phyloP scores from a whole-genome alignment of 1,140 invertebrate genomes.

The Metopolophium dirhodum region DNA sequence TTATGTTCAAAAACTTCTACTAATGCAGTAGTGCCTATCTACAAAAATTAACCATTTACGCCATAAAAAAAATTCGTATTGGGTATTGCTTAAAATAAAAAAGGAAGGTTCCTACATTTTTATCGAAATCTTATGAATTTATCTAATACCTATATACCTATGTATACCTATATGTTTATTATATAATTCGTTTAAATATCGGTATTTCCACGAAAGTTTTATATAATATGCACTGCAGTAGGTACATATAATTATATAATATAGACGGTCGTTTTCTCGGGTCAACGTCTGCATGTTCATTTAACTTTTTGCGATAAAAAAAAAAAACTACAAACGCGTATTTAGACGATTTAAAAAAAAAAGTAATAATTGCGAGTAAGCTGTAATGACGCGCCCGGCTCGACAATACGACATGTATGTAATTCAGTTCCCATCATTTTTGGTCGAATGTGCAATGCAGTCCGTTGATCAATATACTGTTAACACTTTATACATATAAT shows the following conservation, averaged over 20 bases:
- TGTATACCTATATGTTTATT: neutral
- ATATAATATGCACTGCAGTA: neutral
- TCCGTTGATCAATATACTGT: neutral
- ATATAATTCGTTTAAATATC: neutral
- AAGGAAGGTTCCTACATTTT: neutral
- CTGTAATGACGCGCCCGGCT: neutral
- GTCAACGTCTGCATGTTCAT: neutral
- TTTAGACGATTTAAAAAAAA: neutral
- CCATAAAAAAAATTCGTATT: neutral
- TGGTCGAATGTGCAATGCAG: neutral
- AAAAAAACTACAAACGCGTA: neutral
- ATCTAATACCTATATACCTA: neutral
- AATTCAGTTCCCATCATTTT: slow-evolving; percentile 16
- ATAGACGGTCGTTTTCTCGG: neutral
- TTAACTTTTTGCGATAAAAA: neutral
- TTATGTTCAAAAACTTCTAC: no score
- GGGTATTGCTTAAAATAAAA: neutral
- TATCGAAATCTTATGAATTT: neutral
- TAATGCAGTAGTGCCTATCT: neutral
- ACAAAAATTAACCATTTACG: neutral
- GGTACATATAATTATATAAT: neutral
- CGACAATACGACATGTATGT: neutral
- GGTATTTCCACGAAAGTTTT: neutral
- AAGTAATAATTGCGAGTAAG: neutral
- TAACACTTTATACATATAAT: neutral